Percentiles rank a stretch among this genome's conserved stretches.
Conservation (phyloP, 2,888 invertebrate species). For the Bruchidius siliquastri region DNA sequence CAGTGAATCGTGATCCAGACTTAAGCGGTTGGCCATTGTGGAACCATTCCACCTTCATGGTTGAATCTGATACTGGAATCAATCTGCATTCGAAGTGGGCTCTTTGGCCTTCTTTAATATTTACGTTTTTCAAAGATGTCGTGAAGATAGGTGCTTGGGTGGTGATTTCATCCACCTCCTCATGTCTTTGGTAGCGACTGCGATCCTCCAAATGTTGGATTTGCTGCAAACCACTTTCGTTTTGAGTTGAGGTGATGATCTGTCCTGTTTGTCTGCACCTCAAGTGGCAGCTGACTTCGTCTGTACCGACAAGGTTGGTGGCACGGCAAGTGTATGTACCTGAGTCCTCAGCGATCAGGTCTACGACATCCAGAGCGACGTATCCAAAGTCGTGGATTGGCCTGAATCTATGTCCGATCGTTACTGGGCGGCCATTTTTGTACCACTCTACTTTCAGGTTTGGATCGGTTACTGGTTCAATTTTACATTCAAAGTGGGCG, state of each 20-base stretch:
- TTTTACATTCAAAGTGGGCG: slow-evolving; percentile 96
- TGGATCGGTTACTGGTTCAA: slow-evolving; percentile 94
- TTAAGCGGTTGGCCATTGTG: slow-evolving; percentile 86
- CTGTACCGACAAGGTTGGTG: slow-evolving; percentile 82
- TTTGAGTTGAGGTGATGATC: slow-evolving; percentile 80
- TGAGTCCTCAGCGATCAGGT: slow-evolving; percentile 92
- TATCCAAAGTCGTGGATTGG: slow-evolving; percentile 98
- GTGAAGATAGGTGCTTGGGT: slow-evolving; percentile 92
- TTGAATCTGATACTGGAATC: slow-evolving; percentile 89
- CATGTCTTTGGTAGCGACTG: slow-evolving; percentile 69
- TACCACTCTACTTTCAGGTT: slow-evolving; percentile 97
- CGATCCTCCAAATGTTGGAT: slow-evolving; percentile 86
- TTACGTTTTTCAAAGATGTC: slow-evolving; percentile 84
- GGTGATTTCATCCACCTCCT: slow-evolving; percentile 75
- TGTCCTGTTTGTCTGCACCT: slow-evolving; percentile 73
- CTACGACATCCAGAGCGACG: slow-evolving; percentile 94
- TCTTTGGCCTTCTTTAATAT: slow-evolving; percentile 90
- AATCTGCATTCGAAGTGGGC: slow-evolving; percentile 92
- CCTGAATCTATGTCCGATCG: slow-evolving; percentile 89
- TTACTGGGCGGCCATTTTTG: slow-evolving; percentile 90
- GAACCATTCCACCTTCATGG: slow-evolving; percentile 94
- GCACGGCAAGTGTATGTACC: slow-evolving; percentile 93
- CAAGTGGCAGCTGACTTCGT: slow-evolving; percentile 74
- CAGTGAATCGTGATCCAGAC: slow-evolving; percentile 91
- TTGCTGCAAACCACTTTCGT: slow-evolving; percentile 82